Evolutionary conservation across 2,113 vertebrate species (phyloP).

Genomic region (Anolis carolinensis): DNA sequence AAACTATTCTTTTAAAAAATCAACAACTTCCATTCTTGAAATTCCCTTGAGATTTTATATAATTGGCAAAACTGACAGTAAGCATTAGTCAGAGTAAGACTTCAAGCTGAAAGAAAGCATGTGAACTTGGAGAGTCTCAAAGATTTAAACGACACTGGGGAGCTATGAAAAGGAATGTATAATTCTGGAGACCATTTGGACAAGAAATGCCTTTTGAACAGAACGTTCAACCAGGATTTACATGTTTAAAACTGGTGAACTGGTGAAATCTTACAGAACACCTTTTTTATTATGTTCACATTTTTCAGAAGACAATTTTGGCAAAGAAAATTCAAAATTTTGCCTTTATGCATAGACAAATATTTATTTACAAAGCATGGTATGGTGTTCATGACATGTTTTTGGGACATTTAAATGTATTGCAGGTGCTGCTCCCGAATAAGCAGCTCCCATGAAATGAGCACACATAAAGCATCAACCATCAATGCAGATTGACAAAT

Average conservation of each 20-base stretch:
- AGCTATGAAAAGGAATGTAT: neutral
- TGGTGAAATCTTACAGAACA: neutral
- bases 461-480: neutral
- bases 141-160: slow-evolving; percentile 7
- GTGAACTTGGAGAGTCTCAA: neutral
- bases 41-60: slow-evolving; percentile 33
- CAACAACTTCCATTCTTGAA: slow-evolving; percentile 9
- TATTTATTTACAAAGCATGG: too few species aligned
- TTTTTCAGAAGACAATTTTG: neutral
- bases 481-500: neutral
- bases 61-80: slow-evolving; percentile 30
- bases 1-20: neutral
- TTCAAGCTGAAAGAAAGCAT: slow-evolving; percentile 20
- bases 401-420: too few species aligned
- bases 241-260: neutral
- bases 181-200: neutral
- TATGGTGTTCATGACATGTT: neutral
- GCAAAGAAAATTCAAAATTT: neutral
- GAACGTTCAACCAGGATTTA: neutral
- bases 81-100: slow-evolving; percentile 14
- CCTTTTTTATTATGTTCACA: slow-evolving; percentile 11
- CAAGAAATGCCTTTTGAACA: neutral
- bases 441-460: neutral
- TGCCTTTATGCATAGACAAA: neutral
- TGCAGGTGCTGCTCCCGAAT: neutral